These are phyloP conservation scores for Archocentrus centrarchus DNA, from an alignment of 2,113 vertebrate species.

Conservation along the genomic window DNA sequence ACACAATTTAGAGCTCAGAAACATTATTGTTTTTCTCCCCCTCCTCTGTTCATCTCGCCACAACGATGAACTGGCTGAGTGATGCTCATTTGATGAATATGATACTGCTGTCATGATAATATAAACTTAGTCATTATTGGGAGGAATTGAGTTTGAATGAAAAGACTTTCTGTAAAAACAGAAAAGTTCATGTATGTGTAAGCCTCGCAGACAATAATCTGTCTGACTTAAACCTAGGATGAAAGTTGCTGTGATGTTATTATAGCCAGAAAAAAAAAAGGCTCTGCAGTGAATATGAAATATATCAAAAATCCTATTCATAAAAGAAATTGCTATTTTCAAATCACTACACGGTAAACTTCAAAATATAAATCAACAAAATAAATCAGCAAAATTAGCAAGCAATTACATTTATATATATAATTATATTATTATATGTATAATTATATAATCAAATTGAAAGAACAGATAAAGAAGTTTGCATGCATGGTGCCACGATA, in stretches of 20 bases:
- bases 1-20: constrained; percentile 78
- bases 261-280: not conserved
- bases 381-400: not conserved
- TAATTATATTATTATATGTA: not conserved
- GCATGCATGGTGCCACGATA: not conserved
- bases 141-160: constrained; percentile 65
- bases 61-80: constrained; percentile 63
- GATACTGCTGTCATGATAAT: constrained; percentile 62
- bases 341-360: not conserved
- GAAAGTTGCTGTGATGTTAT: constrained; percentile 27
- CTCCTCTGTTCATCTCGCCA: constrained; percentile 50
- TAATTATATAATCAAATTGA: not conserved
- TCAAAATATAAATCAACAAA: not conserved
- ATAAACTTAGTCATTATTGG: constrained; percentile 63
- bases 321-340: not conserved
- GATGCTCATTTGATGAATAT: constrained; percentile 74
- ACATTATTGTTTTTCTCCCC: constrained; percentile 75
- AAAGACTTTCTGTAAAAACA: constrained; percentile 52
- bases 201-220: not conserved
- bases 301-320: not conserved
- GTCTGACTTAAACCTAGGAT: constrained; percentile 1
- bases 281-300: not conserved
- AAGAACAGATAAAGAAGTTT: not conserved
- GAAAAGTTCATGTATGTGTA: constrained; percentile 17
- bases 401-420: not conserved